Evolutionary conservation across 2,113 vertebrate genomes (phyloP).

Genomic region (Rhipidura dahli): DNA sequence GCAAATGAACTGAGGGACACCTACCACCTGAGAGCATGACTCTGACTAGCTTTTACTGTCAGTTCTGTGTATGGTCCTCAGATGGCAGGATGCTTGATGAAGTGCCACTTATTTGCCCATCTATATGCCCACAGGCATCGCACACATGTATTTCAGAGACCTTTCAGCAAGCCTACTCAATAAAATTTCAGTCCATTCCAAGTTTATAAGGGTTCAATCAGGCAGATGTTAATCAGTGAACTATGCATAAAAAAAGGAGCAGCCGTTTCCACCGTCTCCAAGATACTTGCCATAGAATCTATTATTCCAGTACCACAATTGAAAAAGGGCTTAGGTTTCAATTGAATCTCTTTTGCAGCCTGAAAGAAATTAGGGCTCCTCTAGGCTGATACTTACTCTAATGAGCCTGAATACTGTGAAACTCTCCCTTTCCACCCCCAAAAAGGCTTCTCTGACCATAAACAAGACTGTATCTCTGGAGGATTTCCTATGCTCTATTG

Average conservation of each 20-base stretch:
- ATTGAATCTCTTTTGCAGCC: conserved; percentile 32
- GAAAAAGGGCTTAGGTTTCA: conserved; percentile 52
- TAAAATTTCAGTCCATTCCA: conserved; percentile 58
- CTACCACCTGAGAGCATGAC: not conserved
- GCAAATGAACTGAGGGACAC: not conserved
- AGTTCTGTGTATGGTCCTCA: not conserved
- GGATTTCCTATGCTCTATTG: conserved; percentile 50
- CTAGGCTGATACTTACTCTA: conserved; percentile 60
- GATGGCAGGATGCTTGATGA: not conserved
- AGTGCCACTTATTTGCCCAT: not conserved
- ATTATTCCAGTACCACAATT: conserved; percentile 44
- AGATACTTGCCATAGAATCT: conserved; percentile 64
- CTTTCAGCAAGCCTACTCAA: conserved; percentile 44
- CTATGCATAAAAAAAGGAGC: conserved; percentile 61
- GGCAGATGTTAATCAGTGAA: conserved; percentile 65
- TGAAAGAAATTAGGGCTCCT: conserved; percentile 52
- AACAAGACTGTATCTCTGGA: conserved; percentile 49
- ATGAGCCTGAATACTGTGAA: conserved; percentile 52
- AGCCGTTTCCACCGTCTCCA: conserved; percentile 65
- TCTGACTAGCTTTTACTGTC: not conserved
- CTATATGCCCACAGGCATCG: not conserved
- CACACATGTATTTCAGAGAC: conserved; percentile 29
- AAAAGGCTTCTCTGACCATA: conserved; percentile 44
- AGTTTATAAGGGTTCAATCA: conserved; percentile 63
- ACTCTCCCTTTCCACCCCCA: conserved; percentile 40